Conservation (phyloP, 2,888 invertebrate species). For the Apodemia duryi region DNA sequence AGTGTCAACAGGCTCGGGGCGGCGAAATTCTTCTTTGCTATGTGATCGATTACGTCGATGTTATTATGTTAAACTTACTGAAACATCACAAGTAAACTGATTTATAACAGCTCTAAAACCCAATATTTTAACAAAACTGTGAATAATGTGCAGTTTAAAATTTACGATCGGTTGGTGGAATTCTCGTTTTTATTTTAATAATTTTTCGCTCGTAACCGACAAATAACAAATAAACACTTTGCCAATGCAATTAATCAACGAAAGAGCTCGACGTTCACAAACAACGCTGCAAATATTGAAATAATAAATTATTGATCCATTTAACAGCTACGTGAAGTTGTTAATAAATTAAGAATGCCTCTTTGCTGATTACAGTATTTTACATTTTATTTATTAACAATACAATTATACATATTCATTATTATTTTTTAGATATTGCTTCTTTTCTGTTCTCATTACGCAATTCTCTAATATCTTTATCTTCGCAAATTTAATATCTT, state of each 20-base stretch:
- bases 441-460: too few species aligned
- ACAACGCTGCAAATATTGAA: slow-evolving; percentile 21
- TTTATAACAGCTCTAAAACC: background rate
- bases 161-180: background rate
- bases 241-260: slow-evolving; percentile 37
- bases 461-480: too few species aligned
- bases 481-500: too few species aligned
- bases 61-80: too few species aligned
- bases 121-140: background rate
- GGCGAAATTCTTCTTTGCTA: too few species aligned
- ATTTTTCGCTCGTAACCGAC: slow-evolving; percentile 29
- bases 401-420: too few species aligned
- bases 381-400: too few species aligned
- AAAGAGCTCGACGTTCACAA: slow-evolving; percentile 29
- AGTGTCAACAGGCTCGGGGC: too few species aligned
- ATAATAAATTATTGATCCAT: slow-evolving; percentile 17
- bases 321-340: slow-evolving; percentile 7
- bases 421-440: too few species aligned
- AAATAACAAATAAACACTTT: slow-evolving; percentile 35
- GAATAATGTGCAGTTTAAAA: slow-evolving; percentile 10
- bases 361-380: background rate
- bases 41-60: too few species aligned
- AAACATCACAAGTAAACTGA: background rate
- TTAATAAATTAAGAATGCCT: slow-evolving; percentile 7
- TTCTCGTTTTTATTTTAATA: slow-evolving; percentile 19